A percentile compares a stretch with the other conserved stretches of the same genome.
Evolutionary conservation across 2,888 invertebrate species (phyloP).

Genomic region (Clusia tigrina): DNA sequence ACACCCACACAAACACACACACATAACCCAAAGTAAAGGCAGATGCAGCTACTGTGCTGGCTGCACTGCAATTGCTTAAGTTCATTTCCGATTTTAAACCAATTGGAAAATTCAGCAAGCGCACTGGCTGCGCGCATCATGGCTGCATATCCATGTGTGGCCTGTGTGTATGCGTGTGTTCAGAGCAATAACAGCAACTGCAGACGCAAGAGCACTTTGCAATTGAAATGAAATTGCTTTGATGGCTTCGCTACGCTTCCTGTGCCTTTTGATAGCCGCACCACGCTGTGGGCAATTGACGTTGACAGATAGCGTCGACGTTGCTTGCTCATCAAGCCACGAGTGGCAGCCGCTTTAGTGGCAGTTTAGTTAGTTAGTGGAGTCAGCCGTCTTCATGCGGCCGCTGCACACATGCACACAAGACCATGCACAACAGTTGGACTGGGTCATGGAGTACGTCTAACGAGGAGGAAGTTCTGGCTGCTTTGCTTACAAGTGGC

Average conservation of each 20-base stretch:
- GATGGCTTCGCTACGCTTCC: conserved; percentile 7
- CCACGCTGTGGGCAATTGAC: conserved; percentile 11
- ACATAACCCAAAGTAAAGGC: not conserved
- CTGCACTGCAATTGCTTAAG: conserved; percentile 31
- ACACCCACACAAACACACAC: not conserved
- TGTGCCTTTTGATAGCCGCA: not conserved
- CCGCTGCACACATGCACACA: conserved; percentile 1
- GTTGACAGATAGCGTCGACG: not conserved
- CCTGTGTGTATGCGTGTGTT: not conserved
- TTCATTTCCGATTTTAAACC: conserved; percentile 31
- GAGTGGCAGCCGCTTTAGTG: not conserved
- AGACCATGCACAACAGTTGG: no score
- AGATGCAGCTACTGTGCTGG: conserved; percentile 21
- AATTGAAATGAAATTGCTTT: conserved; percentile 26
- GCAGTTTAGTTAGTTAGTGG: not conserved
- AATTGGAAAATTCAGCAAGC: conserved; percentile 15
- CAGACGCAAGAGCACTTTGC: not conserved
- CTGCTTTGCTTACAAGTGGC: no score
- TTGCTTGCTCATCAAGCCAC: not conserved
- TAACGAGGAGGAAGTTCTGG: no score
- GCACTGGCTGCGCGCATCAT: not conserved
- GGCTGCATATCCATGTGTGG: not conserved
- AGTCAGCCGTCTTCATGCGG: not conserved
- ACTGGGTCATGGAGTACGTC: no score
- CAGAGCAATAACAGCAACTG: not conserved